Evolutionary conservation across 2,888 invertebrate genomes (phyloP).

Genomic region (Thereva nobilitata): DNA sequence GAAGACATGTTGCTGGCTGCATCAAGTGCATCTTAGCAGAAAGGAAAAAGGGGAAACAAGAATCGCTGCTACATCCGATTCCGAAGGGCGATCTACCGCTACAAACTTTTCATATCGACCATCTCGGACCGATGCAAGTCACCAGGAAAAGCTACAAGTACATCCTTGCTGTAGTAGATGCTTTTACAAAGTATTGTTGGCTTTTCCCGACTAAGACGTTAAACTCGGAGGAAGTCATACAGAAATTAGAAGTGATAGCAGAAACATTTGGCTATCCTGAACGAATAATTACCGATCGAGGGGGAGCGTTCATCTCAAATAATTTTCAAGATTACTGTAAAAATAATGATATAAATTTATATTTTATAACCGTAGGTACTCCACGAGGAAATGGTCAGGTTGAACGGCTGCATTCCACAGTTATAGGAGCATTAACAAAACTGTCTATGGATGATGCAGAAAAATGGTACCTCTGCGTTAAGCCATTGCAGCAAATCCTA

Average conservation of each 20-base stretch:
- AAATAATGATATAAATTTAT: conserved; percentile 30
- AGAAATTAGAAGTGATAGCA: conserved; percentile 36
- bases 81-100: conserved; percentile 49
- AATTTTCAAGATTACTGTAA: conserved; percentile 37
- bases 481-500: conserved; percentile 42
- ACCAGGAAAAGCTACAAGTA: conserved; percentile 47
- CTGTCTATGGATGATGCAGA: conserved; percentile 36
- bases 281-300: conserved; percentile 36
- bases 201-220: conserved; percentile 40
- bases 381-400: conserved; percentile 41
- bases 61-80: conserved; percentile 48
- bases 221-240: conserved; percentile 37
- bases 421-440: conserved; percentile 39
- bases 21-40: conserved; percentile 38
- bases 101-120: conserved; percentile 49
- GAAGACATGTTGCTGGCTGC: conserved; percentile 10
- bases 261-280: conserved; percentile 39
- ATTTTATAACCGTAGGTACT: conserved; percentile 37
- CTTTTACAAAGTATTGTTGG: conserved; percentile 48
- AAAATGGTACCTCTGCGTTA: conserved; percentile 48
- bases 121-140: conserved; percentile 49
- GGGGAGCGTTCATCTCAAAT: conserved; percentile 39
- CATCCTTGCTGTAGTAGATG: conserved; percentile 50
- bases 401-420: conserved; percentile 38
- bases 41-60: conserved; percentile 48